Conservation (phyloP, 2,888 invertebrate genomes). For the Troilus luridus region DNA sequence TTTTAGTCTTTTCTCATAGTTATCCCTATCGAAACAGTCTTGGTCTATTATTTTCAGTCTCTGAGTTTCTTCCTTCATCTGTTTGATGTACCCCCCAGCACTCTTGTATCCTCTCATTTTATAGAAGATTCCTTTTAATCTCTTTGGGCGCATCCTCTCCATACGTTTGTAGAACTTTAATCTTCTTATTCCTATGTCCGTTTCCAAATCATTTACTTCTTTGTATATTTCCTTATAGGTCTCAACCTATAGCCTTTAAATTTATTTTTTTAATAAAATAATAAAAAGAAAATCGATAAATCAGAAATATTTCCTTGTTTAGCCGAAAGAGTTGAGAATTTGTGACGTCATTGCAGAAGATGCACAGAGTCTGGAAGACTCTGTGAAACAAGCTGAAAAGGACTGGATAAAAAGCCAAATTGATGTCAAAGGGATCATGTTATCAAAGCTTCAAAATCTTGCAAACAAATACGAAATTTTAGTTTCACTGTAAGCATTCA, state of each 20-base stretch:
- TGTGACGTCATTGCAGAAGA: conserved; percentile 69
- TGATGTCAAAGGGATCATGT: conserved; percentile 75
- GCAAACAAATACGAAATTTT: conserved; percentile 75
- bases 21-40: too few species aligned
- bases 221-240: too few species aligned
- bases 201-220: too few species aligned
- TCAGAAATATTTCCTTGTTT: background rate
- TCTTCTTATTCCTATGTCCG: too few species aligned
- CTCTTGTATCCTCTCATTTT: background rate
- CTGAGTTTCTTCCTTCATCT: too few species aligned
- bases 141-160: too few species aligned
- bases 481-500: conserved; percentile 71
- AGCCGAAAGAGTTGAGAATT: conserved; percentile 8
- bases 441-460: conserved; percentile 73
- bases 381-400: conserved; percentile 78
- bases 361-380: conserved; percentile 75
- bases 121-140: too few species aligned
- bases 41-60: too few species aligned
- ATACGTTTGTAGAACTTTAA: too few species aligned
- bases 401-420: conserved; percentile 76
- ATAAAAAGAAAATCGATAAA: background rate
- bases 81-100: background rate
- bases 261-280: background rate
- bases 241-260: background rate
- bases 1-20: too few species aligned